These are phyloP conservation scores for Smutsia temminckii DNA, from an alignment of 2,797 vertebrate genomes.

Conservation along the genomic window DNA sequence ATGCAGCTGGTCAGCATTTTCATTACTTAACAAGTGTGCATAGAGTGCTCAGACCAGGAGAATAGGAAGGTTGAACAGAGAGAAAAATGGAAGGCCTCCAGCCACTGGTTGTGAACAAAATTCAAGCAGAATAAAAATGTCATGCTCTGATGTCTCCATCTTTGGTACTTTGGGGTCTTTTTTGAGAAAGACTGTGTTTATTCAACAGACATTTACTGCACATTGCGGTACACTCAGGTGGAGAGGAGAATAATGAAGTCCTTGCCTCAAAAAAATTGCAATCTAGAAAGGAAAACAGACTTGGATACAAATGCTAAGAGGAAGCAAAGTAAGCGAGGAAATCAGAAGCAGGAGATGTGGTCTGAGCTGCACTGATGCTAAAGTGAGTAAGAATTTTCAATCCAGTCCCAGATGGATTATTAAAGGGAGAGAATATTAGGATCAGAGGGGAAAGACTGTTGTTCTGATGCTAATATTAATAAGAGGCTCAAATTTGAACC, in stretches of 20 bases:
- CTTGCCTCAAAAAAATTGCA: neutral
- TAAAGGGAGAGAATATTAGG: neutral
- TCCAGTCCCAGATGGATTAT: neutral
- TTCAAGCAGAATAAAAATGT: neutral
- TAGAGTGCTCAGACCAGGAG: neutral
- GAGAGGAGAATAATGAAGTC: neutral
- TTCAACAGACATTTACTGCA: neutral
- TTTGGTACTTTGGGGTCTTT: neutral
- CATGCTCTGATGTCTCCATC: neutral
- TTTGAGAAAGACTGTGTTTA: neutral
- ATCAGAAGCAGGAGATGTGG: neutral
- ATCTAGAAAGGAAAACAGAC: neutral
- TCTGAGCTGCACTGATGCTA: fast-evolving
- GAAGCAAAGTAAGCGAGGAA: neutral
- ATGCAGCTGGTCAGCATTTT: slow-evolving; percentile 28
- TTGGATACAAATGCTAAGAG: neutral
- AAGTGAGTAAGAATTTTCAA: neutral
- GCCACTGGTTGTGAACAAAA: neutral
- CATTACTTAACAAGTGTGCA: neutral
- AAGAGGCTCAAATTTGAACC: neutral
- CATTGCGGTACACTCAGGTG: neutral
- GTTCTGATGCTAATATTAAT: neutral
- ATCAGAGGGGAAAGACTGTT: neutral
- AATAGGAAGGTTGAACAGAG: neutral
- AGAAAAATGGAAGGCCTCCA: neutral